Base-by-base conservation (phyloP, 2,888 invertebrate genomes). In the Dioctria rufipes region DNA sequence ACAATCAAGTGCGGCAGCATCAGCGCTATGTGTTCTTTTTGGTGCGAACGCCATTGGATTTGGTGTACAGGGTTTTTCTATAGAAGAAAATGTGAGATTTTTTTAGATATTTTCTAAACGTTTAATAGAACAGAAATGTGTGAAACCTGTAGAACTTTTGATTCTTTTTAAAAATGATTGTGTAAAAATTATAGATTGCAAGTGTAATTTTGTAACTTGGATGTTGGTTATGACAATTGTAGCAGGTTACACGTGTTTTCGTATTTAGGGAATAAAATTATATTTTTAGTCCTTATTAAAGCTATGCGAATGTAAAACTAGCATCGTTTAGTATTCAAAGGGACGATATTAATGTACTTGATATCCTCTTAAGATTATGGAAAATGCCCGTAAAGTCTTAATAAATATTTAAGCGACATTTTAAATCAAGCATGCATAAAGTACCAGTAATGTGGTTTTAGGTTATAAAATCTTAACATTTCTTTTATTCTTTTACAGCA, bases 31-130 rank as follows among this genome's bases (percentile, higher is more conserved):
- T 88, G 88, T 87, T 88, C 88, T 88, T 88, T 88, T 88, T 86
- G 86, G 86, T 86, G 86, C 88, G 86, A 87, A 87, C 88, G 88
- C 86, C 87, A 87, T 87, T 86, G 85, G 87, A 85, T 86, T 86
- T 87, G 86, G 87, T 86, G 87, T 87, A 88, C 87, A 85, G 84
- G 84, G 85, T 84, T 83, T 85, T 85, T 86, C 86, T 86, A 85
- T 85, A 85, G 83, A 85, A 85, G 84, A 85, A 86, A 88, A 88
- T 84, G 88, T 88, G 88, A 88, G 88, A 82, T 39, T 71, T 71
- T n/a, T 25, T 71, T 51, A 9, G 25, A 39, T 49, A 54, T 54
- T 71, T 71, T 39, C 46, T 67, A 46, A n/a, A 43, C 46, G 5
- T 67, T 71, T 46, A 71, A 71, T 67, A 71, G 6, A 9, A 54